Base-by-base conservation (phyloP, 2,113 vertebrate genomes). In the Lathamus discolor region DNA sequence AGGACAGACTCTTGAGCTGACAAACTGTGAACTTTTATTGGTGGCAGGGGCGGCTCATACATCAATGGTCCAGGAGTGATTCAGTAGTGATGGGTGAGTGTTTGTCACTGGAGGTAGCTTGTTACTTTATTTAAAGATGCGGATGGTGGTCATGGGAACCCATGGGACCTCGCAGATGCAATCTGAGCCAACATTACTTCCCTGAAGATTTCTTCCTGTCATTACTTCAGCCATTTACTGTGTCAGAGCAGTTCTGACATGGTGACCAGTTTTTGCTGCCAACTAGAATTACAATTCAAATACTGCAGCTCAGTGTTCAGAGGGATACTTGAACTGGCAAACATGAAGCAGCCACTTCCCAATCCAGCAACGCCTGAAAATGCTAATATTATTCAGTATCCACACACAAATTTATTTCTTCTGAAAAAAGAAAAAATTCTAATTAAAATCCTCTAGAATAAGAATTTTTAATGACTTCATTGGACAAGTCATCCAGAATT, bases 211-310 rank as follows among this genome's bases (percentile, higher is more conserved):
- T 90, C 31, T 28, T 93, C 57, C 69, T 77, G 90, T 89, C 78
- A 70, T 84, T 87, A 52, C 74, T 83, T 95, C 80, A 84, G 83
- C 85, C 57, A 73, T 72, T 92, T 94, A 44, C 24, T 62, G 41
- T 94, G 64, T 86, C 86, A 89, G 69, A 93, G 68, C 73, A 54
- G 62, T 64, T 90, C 83, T 94, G 88, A 94, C 86, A 78, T 33
- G 66, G 69, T 96, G 88, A 95, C 88, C 68, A 54, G 69, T 52
- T 88, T 86, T 81, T 94, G 69, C 90, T 96, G 93, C 92, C 92
- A 91, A 78, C 69, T 64, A 73, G 57, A 91, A 95, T 91, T 95
- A 92, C 25, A 73, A 66, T 91, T 96, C 83, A 89, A 82, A 67
- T 87, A 39, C 13, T 83, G 33, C 86, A 96, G 69, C 64, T 90